Percentiles rank a stretch among this genome's conserved stretches.
phyloP scores from a whole-genome alignment of 2,797 vertebrate species.

The Anguilla megastoma region DNA sequence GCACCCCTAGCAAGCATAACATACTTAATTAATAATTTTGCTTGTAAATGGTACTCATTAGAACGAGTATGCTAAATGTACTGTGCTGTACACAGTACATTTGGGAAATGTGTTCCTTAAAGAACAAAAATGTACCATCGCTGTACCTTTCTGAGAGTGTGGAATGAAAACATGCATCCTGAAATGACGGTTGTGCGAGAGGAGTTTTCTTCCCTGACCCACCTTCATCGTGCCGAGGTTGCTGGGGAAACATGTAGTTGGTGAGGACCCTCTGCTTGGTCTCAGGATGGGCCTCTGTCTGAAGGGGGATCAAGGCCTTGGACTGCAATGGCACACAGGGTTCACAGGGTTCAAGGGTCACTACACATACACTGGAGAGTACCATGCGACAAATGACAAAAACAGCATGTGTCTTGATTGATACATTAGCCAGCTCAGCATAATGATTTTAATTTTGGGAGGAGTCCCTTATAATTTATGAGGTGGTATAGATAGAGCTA shows the following conservation, averaged over 20 bases:
- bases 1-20: no score
- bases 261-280: conserved; percentile 98
- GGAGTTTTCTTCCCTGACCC: conserved; percentile 33
- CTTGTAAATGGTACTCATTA: no score
- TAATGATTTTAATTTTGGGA: background rate
- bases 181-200: background rate
- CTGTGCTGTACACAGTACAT: no score
- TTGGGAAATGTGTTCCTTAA: no score
- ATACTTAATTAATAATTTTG: no score
- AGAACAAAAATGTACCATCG: no score
- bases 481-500: background rate
- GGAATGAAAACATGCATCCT: background rate
- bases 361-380: background rate
- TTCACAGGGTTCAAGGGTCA: conserved; percentile 15
- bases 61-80: no score
- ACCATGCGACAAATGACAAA: background rate
- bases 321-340: conserved; percentile 72
- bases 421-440: background rate
- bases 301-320: conserved; percentile 97
- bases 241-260: conserved; percentile 99
- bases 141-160: no score
- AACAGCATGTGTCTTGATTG: background rate
- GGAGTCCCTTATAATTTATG: background rate
- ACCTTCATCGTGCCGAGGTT: conserved; percentile 96
- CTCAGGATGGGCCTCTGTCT: conserved; percentile 97